Percentiles rank a stretch among this genome's conserved stretches.
phyloP scores from a whole-genome alignment of 2,113 vertebrate genomes.

The Synchiropus splendidus region DNA sequence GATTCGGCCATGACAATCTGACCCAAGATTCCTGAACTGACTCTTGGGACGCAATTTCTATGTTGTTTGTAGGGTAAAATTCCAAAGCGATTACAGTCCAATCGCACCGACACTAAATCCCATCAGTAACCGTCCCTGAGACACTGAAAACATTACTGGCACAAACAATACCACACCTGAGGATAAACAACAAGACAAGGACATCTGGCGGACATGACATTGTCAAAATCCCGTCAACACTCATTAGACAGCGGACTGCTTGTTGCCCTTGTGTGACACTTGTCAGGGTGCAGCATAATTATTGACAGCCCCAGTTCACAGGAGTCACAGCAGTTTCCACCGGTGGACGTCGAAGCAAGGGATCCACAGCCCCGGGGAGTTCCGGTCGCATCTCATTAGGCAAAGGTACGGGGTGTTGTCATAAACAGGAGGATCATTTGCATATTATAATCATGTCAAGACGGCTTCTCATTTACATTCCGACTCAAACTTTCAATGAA shows the following conservation, averaged over 20 bases:
- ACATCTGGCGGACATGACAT: constrained; percentile 35
- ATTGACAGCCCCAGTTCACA: constrained; percentile 58
- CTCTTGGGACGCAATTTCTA: too few relatives aligned
- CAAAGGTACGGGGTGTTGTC: constrained; percentile 6
- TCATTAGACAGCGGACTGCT: constrained; percentile 55
- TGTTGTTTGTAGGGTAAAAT: too few relatives aligned
- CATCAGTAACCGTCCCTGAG: constrained; percentile 12
- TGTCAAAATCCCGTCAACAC: constrained; percentile 50
- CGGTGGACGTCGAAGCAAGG: constrained; percentile 13
- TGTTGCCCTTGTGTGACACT: constrained; percentile 47
- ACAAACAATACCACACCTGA: constrained; percentile 11
- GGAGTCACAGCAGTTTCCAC: constrained; percentile 33
- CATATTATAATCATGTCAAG: constrained; percentile 54
- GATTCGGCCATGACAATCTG: too few relatives aligned
- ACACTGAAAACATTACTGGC: constrained; percentile 18
- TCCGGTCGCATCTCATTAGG: constrained; percentile 40
- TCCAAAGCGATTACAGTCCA: too few relatives aligned
- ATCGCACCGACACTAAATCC: too few relatives aligned
- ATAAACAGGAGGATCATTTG: constrained; percentile 48
- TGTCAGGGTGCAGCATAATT: constrained; percentile 52
- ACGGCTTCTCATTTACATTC: constrained; percentile 42
- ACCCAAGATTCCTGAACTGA: too few relatives aligned
- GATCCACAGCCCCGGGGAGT: constrained; percentile 31
- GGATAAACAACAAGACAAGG: constrained; percentile 20
- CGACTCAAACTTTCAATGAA: constrained; percentile 41